Percentiles rank a stretch among this genome's conserved stretches.
These are phyloP conservation scores for Eulemur rubriventer DNA, from an alignment of 2,797 vertebrate genomes.

Conservation along the genomic window DNA sequence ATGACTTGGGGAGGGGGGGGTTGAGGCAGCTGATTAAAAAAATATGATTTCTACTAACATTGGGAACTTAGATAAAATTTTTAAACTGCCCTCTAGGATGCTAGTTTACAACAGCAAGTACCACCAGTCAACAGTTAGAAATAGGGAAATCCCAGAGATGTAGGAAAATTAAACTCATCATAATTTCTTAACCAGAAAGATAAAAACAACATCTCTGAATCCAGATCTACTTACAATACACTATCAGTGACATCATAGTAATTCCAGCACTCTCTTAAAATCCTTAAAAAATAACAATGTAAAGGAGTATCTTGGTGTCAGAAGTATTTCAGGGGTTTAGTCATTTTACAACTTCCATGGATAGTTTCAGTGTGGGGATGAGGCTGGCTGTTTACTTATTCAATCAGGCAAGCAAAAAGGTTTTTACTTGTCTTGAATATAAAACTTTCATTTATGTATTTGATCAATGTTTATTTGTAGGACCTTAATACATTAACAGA, in stretches of 20 bases:
- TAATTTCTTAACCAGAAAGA: conserved; percentile 40
- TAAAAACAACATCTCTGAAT: background rate
- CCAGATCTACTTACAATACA: background rate
- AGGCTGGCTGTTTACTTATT: conserved; percentile 50
- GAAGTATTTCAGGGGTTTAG: conserved; percentile 34
- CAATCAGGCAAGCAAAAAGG: conserved; percentile 56
- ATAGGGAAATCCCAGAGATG: conserved; percentile 13
- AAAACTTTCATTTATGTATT: conserved; percentile 66
- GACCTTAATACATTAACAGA: conserved; percentile 54
- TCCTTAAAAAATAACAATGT: background rate
- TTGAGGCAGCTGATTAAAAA: background rate
- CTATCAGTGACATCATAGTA: background rate
- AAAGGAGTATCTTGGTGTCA: background rate
- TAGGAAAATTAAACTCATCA: background rate
- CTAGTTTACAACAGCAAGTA: background rate
- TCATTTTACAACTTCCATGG: conserved; percentile 50
- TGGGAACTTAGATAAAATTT: background rate
- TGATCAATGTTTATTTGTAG: conserved; percentile 68
- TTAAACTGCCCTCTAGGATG: background rate
- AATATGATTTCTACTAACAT: background rate
- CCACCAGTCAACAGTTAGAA: conserved; percentile 3
- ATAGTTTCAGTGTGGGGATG: conserved; percentile 15
- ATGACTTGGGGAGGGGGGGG: background rate
- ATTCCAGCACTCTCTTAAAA: background rate
- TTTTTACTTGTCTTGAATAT: conserved; percentile 59